Evolutionary conservation across 2,797 vertebrate species (phyloP), one percentile per base, ranked within the genome.

Genomic region (Acipenser ruthenus): DNA sequence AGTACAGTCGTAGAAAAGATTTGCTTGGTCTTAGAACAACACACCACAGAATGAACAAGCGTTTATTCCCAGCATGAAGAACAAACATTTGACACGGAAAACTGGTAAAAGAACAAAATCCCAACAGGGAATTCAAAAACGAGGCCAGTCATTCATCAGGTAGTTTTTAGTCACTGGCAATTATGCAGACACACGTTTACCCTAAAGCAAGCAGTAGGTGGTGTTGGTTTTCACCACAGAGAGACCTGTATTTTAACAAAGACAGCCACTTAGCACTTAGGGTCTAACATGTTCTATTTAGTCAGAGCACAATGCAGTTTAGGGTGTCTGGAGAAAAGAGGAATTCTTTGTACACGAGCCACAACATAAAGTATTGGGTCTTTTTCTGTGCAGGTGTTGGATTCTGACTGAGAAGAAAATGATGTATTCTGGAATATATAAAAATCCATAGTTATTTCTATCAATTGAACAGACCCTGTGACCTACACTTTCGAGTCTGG

Each of bases 131-230:
- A 69, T 68, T 68, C 64, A 67, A 74, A 81, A 70, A 71, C 77
- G 53, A 79, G 77, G 71, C 72, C 74, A 70, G 70, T 72, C 72
- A 80, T 84, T 84, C 80, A 84, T 81, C 71, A 83, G 82, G 49
- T 23, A 67, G 37, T 63, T 13, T 13, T 8, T 10, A 15, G 61
- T 81, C 77, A 79, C 64, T 68, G 65, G 78, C 83, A 75, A 83
- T 89, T 87, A 87, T 88, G 83, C 83, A 68, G 70, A 77, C 71
- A 72, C 85, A 85, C 69, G 78, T 65, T 75, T 73, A 62, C 70
- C 75, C 72, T 68, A 68, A 67, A 50, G 69, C 73, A 72, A 65
- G 72, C 71, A 75, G 75, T 73, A 72, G 77, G 58, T 15, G 8
- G 56, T 12, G 15, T 6, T 49, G 2, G 69, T 15, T 12, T 12